phyloP scores from a whole-genome alignment of 23 tunicate genomes.

The Botrylloides violaceus region DNA sequence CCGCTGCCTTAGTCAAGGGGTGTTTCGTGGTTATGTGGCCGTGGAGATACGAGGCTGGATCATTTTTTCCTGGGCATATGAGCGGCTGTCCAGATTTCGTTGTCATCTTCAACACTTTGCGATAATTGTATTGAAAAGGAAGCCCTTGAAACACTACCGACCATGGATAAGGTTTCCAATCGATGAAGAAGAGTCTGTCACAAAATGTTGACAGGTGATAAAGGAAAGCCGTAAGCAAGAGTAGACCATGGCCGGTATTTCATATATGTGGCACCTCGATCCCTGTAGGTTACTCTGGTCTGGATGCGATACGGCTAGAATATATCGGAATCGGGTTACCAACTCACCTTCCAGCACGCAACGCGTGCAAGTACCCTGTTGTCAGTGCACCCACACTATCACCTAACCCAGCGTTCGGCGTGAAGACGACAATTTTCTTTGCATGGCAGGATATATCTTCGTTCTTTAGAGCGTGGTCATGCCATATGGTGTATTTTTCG shows the following conservation, averaged over 20 bases:
- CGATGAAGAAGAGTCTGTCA: conserved; percentile 61
- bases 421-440: conserved; percentile 55
- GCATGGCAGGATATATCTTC: conserved; percentile 50
- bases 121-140: conserved; percentile 58
- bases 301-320: too few species aligned
- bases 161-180: conserved; percentile 83
- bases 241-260: too few species aligned
- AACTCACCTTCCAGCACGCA: conserved; percentile 67
- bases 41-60: conserved; percentile 24
- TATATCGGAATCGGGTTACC: background rate
- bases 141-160: conserved; percentile 44
- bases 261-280: too few species aligned
- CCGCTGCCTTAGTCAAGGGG: conserved; percentile 24
- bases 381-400: conserved; percentile 72
- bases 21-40: conserved; percentile 69
- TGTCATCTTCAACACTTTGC: conserved; percentile 4
- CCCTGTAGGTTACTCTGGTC: too few species aligned
- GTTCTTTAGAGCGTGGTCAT: conserved; percentile 33
- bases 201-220: too few species aligned
- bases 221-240: too few species aligned
- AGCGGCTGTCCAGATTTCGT: conserved; percentile 22
- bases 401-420: conserved; percentile 83
- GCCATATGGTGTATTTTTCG: conserved; percentile 47
- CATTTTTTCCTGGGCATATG: conserved; percentile 33
- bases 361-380: conserved; percentile 30